Conservation (phyloP, 2,797 vertebrate species). For the Melanotaenia parkinsoni region DNA sequence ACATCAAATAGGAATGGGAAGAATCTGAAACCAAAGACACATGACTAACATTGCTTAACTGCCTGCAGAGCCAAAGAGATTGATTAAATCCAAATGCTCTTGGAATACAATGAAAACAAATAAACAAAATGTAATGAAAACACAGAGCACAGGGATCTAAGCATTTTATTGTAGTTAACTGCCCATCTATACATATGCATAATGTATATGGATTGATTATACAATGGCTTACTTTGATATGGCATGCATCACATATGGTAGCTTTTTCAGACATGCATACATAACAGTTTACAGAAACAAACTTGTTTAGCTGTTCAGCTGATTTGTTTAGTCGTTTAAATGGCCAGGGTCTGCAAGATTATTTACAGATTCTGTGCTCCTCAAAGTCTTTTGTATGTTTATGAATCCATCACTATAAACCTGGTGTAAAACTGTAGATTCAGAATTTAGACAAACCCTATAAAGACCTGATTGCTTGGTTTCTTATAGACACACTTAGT, state of each 20-base stretch:
- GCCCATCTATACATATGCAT: conserved; percentile 3
- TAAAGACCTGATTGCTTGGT: background rate
- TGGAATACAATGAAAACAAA: conserved; percentile 41
- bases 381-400: conserved; percentile 31
- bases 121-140: conserved; percentile 23
- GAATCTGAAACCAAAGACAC: conserved; percentile 73
- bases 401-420: conserved; percentile 17
- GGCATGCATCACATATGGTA: conserved; percentile 18
- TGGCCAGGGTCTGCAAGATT: conserved; percentile 3
- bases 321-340: conserved; percentile 30
- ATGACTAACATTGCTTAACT: conserved; percentile 69
- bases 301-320: conserved; percentile 10
- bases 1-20: conserved; percentile 72
- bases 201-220: conserved; percentile 10
- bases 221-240: conserved; percentile 21
- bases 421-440: background rate
- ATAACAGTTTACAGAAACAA: conserved; percentile 21
- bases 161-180: conserved; percentile 5
- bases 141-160: background rate
- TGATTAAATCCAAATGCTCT: conserved; percentile 66
- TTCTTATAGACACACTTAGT: background rate
- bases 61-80: conserved; percentile 48
- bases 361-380: conserved; percentile 26
- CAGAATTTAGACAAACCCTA: conserved; percentile 12
- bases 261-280: conserved; percentile 26